These are phyloP conservation scores for Parauchenoglanis punctatus DNA, from an alignment of 2,797 vertebrate species.

Conservation along the genomic window DNA sequence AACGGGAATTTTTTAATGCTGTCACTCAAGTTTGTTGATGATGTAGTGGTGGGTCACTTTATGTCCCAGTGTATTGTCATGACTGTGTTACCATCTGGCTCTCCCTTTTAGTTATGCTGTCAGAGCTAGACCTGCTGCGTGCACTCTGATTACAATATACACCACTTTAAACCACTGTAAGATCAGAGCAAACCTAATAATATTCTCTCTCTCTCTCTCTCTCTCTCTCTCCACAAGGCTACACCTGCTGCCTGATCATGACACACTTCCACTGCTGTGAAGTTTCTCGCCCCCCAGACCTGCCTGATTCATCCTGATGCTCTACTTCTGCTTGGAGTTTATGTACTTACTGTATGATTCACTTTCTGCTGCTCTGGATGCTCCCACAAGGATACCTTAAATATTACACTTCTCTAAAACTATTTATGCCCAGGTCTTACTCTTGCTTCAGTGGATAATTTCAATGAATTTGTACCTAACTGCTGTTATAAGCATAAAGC, in stretches of 20 bases:
- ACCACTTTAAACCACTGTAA: neutral
- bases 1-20: neutral
- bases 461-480: neutral
- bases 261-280: neutral
- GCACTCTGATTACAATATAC: neutral
- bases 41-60: neutral
- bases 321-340: slow-evolving; percentile 1
- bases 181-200: neutral
- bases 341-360: neutral
- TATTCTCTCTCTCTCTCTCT: neutral
- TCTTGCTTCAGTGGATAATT: neutral
- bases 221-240: neutral
- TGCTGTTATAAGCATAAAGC: neutral
- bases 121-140: neutral
- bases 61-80: neutral
- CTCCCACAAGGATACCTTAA: neutral
- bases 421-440: neutral
- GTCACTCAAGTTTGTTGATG: neutral
- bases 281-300: neutral
- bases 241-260: neutral
- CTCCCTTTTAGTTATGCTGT: neutral
- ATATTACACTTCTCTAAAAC: neutral
- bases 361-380: neutral
- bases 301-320: slow-evolving; percentile 9
- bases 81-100: neutral